Evolutionary conservation across 2,888 invertebrate genomes (phyloP).

Genomic region (Lymantria monacha): DNA sequence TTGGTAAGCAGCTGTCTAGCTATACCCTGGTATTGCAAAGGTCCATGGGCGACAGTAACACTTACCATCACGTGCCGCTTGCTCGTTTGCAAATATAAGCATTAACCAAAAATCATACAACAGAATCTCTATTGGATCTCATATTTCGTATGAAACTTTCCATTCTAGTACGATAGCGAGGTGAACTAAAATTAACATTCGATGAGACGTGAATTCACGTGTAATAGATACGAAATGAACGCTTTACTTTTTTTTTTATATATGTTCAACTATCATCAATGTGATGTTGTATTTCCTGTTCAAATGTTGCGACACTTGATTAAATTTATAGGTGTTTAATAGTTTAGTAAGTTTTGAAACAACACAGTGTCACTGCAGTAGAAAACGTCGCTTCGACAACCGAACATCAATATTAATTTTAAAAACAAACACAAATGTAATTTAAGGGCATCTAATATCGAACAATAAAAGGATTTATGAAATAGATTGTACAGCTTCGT

Average conservation of each 20-base stretch:
- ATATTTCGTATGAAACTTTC: slow-evolving; percentile 49
- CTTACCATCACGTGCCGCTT: too few relatives aligned
- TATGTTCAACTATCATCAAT: slow-evolving; percentile 20
- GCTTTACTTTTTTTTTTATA: slow-evolving; percentile 33
- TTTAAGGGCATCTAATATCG: background rate
- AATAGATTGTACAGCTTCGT: background rate
- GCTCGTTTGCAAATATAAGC: too few relatives aligned
- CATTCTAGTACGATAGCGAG: slow-evolving; percentile 55
- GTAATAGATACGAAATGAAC: slow-evolving; percentile 40
- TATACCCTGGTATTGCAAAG: too few relatives aligned
- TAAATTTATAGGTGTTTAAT: slow-evolving; percentile 16
- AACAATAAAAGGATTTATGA: background rate
- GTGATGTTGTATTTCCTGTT: slow-evolving; percentile 23
- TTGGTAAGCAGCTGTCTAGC: too few relatives aligned
- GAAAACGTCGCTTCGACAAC: too few relatives aligned
- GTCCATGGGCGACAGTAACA: too few relatives aligned
- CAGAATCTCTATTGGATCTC: slow-evolving; percentile 17
- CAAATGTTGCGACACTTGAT: slow-evolving; percentile 14
- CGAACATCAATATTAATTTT: too few relatives aligned
- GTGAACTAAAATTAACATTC: slow-evolving; percentile 59
- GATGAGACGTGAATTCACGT: slow-evolving; percentile 53
- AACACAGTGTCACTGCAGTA: background rate
- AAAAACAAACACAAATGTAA: too few relatives aligned
- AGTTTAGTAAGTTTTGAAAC: slow-evolving; percentile 11
- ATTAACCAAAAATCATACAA: too few relatives aligned